Base-by-base conservation (phyloP, 2,888 invertebrate genomes). In the Fragum whitleyi region DNA sequence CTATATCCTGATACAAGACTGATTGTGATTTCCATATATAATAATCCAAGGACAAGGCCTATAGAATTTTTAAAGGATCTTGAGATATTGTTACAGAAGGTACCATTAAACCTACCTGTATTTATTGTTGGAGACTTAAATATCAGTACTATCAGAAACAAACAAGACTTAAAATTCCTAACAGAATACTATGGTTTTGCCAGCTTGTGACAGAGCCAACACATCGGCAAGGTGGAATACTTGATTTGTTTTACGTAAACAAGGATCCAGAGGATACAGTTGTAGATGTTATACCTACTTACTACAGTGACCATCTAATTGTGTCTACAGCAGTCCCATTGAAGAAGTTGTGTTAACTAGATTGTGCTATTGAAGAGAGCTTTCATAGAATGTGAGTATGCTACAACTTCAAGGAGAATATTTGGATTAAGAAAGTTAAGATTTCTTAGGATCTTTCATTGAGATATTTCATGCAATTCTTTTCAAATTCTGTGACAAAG, bases 241-340 rank as follows among this genome's bases (percentile, higher is more conserved):
- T 79, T 14, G 70, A 79, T 36, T 59, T 74, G 9, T 42, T 79
- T 36, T 62, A 69, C 62, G 29, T 57, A 65, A 79, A 74, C 26
- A 32, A 61, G 39, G 47, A 70, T 14, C 32, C 29, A 28, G 47
- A 19, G 53, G 70, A 70, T 55, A 21, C 42, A 32, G 26, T 11
- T 23, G 23, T 39, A 55, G 74, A 79, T 67, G 36, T 74, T 21
- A 79, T 79, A 36, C 70, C 79, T 53, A 79, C 79, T 61, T 74
- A 79, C 69, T 74, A 73, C 69, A 78, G 78, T 73, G 68, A 78
- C 42, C 73, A 78, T 73, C 73, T 68, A 21, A 62, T 79, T 57
- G 65, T 79, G 32, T 74, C 69, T 28, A 16, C 14, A 26, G 68
- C 51, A 47, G 51, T 51, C 5, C 32, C 62, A n/a, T n/a, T 62